Evolutionary conservation across 1,140 invertebrate species (phyloP), one percentile per base, ranked within the genome.

Genomic region (Helicorthomorpha holstii): DNA sequence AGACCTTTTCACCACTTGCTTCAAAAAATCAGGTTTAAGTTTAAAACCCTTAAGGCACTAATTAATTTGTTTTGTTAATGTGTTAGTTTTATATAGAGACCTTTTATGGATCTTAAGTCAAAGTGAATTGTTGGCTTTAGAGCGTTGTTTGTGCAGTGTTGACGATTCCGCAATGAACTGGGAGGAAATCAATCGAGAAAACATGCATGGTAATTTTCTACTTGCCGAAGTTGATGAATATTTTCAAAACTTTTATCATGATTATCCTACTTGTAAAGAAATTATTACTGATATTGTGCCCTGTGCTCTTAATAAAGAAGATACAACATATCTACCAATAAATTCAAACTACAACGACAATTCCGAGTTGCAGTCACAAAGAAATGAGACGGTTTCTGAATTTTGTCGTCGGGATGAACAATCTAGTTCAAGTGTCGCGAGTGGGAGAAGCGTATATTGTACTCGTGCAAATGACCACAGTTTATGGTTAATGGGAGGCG

Each of bases 121-220:
- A 38, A 73, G 77, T 27, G 92, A 96, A 68, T 68, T 95, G 44
- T 75, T 77, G 60, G 80, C 82, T 53, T 65, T 95, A 27, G 90
- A 95, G 64, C 83, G 87, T 59, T 67, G 91, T 47, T 68, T 96
- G 10, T 94, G 91, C 64, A 92, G 87, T 54, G 82, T 85, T 57
- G 90, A 94, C 62, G 85, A 91, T 52, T 78, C 69, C 14, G 60
- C 58, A 16, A 19, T 26, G 12, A 10, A 48, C 24, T n/a, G 50
- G 24, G 12, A 47, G n/a, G 22, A 34, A 23, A 4, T n/a, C 10
- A n/a, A 19, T 41, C 21, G 7, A 22, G 50, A 21, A 3, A 55
- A 59, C 10, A 46, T 52, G 2, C 47, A 25, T 10, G 56, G 51
- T 26, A 54, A 56, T 45, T 66, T 65, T 52, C 67, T 66, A 41